Base-by-base conservation (phyloP, 2,113 vertebrate genomes). In the Cercopithecus mona region DNA sequence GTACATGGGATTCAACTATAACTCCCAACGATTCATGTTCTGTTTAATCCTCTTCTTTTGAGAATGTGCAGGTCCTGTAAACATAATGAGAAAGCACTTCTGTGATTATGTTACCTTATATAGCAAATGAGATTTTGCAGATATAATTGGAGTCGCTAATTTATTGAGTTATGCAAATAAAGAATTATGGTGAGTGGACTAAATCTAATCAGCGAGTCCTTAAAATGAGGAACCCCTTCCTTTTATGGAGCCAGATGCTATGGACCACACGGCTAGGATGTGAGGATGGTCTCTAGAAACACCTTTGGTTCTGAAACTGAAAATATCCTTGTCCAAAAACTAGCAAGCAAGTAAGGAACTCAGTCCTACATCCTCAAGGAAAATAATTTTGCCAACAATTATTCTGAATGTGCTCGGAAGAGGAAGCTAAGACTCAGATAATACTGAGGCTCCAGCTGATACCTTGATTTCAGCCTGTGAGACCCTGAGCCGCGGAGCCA, bases 371-470 rank as follows among this genome's bases (percentile, higher is more conserved):
- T 40, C 30, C 23, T 38, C 6, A 92, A 76, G 32, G 12, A 52
- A 75, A 73, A 66, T 57, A 52, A 75, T 82, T 38, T 75, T 85
- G 0, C 13, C 22, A 92, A 40, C 23, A 55, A 76, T 64, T 64
- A 64, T 32, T 10, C 1, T 70, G 3, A 11, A 57, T 45, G 11
- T 57, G 8, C 40, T 38, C 40, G 0, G 10, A 27, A 73, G 8
- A 75, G 0, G 1, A 52, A 55, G 4, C 2, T 48, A 20, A 76
- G 27, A 30, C 3, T 70, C 27, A 43, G 9, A 20, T 80, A 9
- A 30, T 0, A 35, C 40, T 80, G 3, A 0, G 64, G 9, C 18
- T 55, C 13, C 3, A 7, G 6, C 18, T 25, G 23, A 81, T 2
- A 78, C 16, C n/a, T 81, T 79, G 13, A 45, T 89, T 81, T 81